Evolutionary conservation across 1,140 invertebrate species (phyloP).

Genomic region (Drosophila bocqueti): DNA sequence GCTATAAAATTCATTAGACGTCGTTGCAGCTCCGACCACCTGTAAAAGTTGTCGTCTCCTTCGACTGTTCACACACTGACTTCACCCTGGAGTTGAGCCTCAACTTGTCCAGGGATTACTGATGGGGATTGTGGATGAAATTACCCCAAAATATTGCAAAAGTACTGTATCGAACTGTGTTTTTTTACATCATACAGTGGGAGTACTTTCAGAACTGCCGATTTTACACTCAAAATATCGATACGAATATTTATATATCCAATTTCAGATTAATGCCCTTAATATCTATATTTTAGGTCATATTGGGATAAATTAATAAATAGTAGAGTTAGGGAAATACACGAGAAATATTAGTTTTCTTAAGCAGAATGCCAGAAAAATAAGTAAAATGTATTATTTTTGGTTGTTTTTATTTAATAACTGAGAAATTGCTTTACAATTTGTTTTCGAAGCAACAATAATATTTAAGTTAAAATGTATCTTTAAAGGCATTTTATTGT

Average conservation of each 20-base stretch:
- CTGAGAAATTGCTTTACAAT: no score
- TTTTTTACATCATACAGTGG: neutral
- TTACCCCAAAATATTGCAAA: neutral
- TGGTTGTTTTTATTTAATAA: no score
- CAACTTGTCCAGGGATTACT: neutral
- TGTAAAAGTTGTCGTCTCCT: conserved; percentile 53
- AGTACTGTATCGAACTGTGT: neutral
- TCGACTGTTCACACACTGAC: conserved; percentile 25
- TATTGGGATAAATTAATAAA: no score
- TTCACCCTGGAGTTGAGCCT: conserved; percentile 2
- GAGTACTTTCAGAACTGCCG: neutral
- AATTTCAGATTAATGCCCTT: no score
- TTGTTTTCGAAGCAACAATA: no score
- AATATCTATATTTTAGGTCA: no score
- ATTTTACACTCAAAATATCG: neutral
- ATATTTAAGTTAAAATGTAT: no score
- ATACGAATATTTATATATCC: neutral
- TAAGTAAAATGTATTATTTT: no score
- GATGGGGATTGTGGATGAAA: neutral
- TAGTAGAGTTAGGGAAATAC: no score
- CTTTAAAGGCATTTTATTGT: no score
- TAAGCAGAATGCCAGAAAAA: no score
- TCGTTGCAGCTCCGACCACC: conserved; percentile 63
- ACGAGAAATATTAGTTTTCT: no score
- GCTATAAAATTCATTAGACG: conserved; percentile 83